Base-by-base conservation (phyloP, 2,888 invertebrate species). In the Hydrotaea diabolus region DNA sequence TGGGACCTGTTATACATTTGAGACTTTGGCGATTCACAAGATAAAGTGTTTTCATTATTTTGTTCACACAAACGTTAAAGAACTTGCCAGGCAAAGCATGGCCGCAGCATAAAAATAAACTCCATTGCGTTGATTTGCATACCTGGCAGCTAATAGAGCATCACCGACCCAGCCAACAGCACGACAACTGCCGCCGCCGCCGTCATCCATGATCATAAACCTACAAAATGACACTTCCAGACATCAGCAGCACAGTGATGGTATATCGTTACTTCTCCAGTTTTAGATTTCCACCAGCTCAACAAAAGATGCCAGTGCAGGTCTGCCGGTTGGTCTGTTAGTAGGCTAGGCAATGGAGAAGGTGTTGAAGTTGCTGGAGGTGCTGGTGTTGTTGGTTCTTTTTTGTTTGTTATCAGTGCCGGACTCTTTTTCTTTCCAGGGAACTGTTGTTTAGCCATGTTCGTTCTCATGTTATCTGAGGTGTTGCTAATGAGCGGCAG, bases 61-160 rank as follows among this genome's bases (percentile, higher is more conserved):
- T 49, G 8, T 49, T 49, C 49, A 49, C 49, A 49, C 49, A 13
- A 4, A 49, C 2, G 1, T 49, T 13, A 5, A 15, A 49, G 7
- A 43, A 49, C 49, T 49, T 49, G 49, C 4, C 5, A 2, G n/a
- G 5, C 2, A 2, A 4, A 3, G 3, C 4, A n/a, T 2, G 5
- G 5, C 49, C 4, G 2, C 43, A 43, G 43, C 13, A 13, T n/a
- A n/a, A 1, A 49, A 49, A 15, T n/a, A 59, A 59, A 53, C 66
- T 71, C 17, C 71, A 46, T 53, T 71, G 26, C 26, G 46, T 17
- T 73, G 19, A 64, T 80, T 78, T 78, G 76, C 80, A 84, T 84
- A 81, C 84, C 80, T 78, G 71, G 64, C 53, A 62, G 21, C 84
- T 84, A 81, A 75, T 84, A 81, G 81, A 81, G 83, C 83, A 84